Percentiles rank a stretch among this genome's conserved stretches.
These are phyloP conservation scores for Drosophila orena DNA, from an alignment of 1,140 invertebrate species.

Conservation along the genomic window DNA sequence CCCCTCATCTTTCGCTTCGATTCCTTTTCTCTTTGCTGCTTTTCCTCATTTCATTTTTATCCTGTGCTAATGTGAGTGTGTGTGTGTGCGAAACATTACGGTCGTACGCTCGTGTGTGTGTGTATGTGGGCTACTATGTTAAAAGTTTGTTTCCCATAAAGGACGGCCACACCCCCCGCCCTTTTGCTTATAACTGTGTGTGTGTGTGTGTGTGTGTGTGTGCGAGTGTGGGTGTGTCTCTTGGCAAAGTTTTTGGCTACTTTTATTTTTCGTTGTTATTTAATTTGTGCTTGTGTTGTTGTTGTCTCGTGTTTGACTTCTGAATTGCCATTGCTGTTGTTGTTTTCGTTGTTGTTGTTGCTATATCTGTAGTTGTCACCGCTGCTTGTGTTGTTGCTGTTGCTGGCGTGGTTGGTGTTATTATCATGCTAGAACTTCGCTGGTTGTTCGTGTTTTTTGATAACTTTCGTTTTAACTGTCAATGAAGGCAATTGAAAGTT, in stretches of 20 bases:
- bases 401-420: conserved; percentile 19
- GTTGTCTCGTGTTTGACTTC: conserved; percentile 49
- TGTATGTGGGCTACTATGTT: conserved; percentile 79
- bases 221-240: conserved; percentile 17
- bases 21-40: conserved; percentile 33
- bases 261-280: conserved; percentile 65
- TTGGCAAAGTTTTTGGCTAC: conserved; percentile 63
- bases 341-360: conserved; percentile 4
- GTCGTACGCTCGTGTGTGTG: conserved; percentile 22
- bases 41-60: conserved; percentile 41
- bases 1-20: conserved; percentile 18
- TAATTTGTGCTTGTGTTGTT: conserved; percentile 69
- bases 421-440: conserved; percentile 30
- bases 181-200: not conserved
- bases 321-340: conserved; percentile 32
- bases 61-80: conserved; percentile 22
- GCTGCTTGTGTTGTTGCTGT: conserved; percentile 17
- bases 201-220: conserved; percentile 16
- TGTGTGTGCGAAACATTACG: conserved; percentile 19
- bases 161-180: conserved; percentile 42
- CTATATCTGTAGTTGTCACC: conserved; percentile 19
- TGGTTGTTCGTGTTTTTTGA: conserved; percentile 52
- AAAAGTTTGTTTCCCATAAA: conserved; percentile 65
- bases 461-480: conserved; percentile 67
- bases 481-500: conserved; percentile 73